These are phyloP conservation scores for Phasia obesa DNA, from an alignment of 2,888 invertebrate genomes.

Conservation along the genomic window DNA sequence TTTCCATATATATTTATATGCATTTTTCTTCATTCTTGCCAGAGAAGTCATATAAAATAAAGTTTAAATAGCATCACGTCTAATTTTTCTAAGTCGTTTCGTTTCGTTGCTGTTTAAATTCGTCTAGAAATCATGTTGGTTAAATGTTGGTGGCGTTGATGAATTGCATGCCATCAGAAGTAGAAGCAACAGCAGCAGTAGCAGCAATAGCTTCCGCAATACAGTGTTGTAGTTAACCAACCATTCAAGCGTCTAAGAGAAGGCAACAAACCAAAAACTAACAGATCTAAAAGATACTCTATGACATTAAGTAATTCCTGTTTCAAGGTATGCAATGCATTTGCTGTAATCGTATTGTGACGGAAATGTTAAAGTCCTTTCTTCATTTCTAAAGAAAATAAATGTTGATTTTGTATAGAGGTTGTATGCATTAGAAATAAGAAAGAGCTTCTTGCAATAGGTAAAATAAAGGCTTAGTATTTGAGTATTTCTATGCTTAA, in stretches of 20 bases:
- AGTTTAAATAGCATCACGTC: conserved; percentile 66
- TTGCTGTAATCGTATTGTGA: conserved; percentile 53
- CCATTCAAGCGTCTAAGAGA: conserved; percentile 53
- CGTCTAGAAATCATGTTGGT: conserved; percentile 44
- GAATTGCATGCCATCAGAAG: conserved; percentile 64
- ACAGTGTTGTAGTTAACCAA: conserved; percentile 48
- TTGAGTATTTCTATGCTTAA: too few relatives aligned
- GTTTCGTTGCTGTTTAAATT: conserved; percentile 21
- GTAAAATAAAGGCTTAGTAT: too few relatives aligned
- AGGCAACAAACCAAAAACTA: conserved; percentile 63
- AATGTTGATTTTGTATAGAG: conserved; percentile 14
- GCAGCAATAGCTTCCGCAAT: background rate
- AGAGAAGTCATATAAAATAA: conserved; percentile 51
- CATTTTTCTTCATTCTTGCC: background rate
- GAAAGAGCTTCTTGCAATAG: background rate
- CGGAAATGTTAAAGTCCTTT: conserved; percentile 57
- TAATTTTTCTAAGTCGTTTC: conserved; percentile 51
- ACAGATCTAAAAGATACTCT: conserved; percentile 39
- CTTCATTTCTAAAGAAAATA: conserved; percentile 9
- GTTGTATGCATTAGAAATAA: background rate
- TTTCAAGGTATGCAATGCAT: conserved; percentile 2
- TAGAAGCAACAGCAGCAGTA: too few relatives aligned
- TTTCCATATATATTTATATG: conserved; percentile 24
- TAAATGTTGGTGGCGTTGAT: conserved; percentile 70
- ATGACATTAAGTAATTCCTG: conserved; percentile 18